Evolutionary conservation across 2,797 vertebrate genomes (phyloP).

Genomic region (Neostethus bicornis): DNA sequence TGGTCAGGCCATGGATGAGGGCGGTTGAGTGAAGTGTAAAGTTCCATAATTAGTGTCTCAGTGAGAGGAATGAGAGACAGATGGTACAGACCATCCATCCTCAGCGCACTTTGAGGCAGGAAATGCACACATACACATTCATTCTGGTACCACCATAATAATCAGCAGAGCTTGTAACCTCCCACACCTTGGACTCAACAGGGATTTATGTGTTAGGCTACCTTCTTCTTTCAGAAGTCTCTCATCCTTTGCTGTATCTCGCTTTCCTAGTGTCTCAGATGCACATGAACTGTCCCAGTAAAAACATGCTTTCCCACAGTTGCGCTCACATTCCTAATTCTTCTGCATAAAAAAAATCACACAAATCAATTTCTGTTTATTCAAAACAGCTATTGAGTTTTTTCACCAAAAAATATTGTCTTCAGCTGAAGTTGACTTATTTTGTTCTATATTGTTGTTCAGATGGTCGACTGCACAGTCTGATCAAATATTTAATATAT

Average conservation of each 20-base stretch:
- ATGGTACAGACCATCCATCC: constrained; percentile 62
- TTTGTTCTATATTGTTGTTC: background rate
- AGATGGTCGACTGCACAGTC: background rate
- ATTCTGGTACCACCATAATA: constrained; percentile 54
- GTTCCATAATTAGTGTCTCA: constrained; percentile 85
- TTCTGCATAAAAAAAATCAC: background rate
- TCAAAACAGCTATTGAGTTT: background rate
- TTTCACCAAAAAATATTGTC: background rate
- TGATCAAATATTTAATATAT: background rate
- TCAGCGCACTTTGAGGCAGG: constrained; percentile 32
- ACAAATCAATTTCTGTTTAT: constrained; percentile 9
- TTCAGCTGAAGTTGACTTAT: background rate
- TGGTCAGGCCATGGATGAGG: constrained; percentile 53
- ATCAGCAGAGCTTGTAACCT: constrained; percentile 75
- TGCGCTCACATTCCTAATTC: constrained; percentile 5
- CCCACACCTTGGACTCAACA: constrained; percentile 62
- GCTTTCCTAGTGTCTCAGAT: constrained; percentile 12
- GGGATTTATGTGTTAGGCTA: constrained; percentile 61
- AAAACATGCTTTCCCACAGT: constrained; percentile 22
- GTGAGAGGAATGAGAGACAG: constrained; percentile 78
- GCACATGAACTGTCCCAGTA: constrained; percentile 15
- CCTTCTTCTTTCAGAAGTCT: constrained; percentile 20
- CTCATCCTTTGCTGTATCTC: constrained; percentile 29
- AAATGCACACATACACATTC: constrained; percentile 28
- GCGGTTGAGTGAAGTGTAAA: constrained; percentile 72